These are phyloP conservation scores for Daphoenositta chrysoptera DNA, from an alignment of 2,113 vertebrate genomes.

Conservation along the genomic window DNA sequence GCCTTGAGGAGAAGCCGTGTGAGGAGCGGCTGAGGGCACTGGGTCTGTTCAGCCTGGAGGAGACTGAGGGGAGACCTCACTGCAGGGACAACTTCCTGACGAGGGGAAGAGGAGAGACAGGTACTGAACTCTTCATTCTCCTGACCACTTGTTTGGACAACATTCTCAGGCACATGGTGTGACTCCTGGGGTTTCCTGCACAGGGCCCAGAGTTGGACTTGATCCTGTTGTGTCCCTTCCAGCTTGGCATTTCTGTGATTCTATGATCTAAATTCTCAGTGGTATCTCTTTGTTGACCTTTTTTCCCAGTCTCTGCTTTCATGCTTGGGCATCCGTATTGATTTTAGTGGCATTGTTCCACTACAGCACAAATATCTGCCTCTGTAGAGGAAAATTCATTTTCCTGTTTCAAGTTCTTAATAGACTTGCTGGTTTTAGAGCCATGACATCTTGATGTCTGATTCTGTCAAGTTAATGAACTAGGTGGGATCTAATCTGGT, in stretches of 20 bases:
- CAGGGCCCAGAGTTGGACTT: not conserved
- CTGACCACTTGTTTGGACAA: not conserved
- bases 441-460: not conserved
- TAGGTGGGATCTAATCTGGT: not conserved
- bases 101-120: not conserved
- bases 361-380: not conserved
- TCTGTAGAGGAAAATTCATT: not conserved
- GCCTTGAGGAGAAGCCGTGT: not conserved
- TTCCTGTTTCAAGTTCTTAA: not conserved
- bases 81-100: fast-evolving
- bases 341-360: not conserved
- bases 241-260: not conserved
- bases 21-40: not conserved
- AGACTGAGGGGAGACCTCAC: not conserved
- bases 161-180: fast-evolving
- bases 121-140: not conserved
- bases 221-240: not conserved
- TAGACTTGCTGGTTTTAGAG: not conserved
- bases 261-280: not conserved
- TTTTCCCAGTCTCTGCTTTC: not conserved
- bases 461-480: not conserved
- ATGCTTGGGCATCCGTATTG: not conserved
- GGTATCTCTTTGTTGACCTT: not conserved
- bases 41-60: not conserved
- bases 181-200: not conserved